Conservation (phyloP, 2,113 vertebrate species). For the Sceloporus undulatus region DNA sequence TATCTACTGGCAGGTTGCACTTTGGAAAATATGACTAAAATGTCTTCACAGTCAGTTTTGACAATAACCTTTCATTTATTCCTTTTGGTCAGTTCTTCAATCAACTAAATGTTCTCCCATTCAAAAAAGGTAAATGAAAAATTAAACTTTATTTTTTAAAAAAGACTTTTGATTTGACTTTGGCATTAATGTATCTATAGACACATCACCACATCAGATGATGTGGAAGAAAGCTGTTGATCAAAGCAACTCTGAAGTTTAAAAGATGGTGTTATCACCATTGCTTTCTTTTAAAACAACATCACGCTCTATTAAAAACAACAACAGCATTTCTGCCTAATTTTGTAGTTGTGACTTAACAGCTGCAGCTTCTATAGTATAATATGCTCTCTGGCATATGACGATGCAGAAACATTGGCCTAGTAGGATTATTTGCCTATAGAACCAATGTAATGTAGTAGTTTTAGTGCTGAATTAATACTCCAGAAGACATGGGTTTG, state of each 20-base stretch:
- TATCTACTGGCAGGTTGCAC: constrained; percentile 27
- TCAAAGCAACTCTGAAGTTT: neutral
- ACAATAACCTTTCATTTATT: neutral
- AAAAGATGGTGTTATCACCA: neutral
- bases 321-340: neutral
- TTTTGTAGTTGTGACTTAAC: neutral
- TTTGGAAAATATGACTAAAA: constrained; percentile 29
- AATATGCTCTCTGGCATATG: too few species aligned
- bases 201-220: neutral
- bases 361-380: neutral
- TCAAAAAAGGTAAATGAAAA: neutral
- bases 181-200: neutral
- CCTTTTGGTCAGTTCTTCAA: neutral
- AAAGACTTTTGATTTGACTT: neutral
- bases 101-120: neutral
- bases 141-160: neutral
- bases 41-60: neutral
- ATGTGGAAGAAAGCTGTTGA: neutral
- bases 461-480: too few species aligned
- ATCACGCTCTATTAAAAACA: neutral
- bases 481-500: too few species aligned
- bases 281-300: neutral
- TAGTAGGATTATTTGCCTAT: too few species aligned
- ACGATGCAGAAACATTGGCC: too few species aligned
- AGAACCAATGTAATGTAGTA: too few species aligned